Evolutionary conservation across 2,888 invertebrate species (phyloP), one percentile per base, ranked within the genome.

Genomic region (Labia minor): DNA sequence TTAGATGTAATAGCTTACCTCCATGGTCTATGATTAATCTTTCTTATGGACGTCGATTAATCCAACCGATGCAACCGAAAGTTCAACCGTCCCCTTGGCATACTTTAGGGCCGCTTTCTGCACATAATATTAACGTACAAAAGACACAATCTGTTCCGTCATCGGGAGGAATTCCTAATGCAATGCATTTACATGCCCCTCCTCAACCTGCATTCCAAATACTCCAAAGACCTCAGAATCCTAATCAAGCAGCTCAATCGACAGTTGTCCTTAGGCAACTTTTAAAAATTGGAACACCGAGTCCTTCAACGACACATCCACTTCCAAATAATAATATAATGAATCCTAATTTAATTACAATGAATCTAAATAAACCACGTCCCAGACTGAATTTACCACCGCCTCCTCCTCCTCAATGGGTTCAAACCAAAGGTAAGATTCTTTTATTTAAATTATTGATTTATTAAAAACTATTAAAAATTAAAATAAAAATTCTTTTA

Each of bases 1-100:
- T 3, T 49, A 49, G 49, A 49, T 49, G 49, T 14, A 49, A 85
- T 74, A 76, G 82, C 63, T 74, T 86, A 68, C 77, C 80, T 0
- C 70, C 76, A 3, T 77, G 78, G 6, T 80, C 84, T 19, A 78
- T 88, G 68, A 81, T 88, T 66, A 86, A 87, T 75, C 75, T 86
- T 14, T 81, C 82, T 1, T 78, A 85, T 72, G 86, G 86, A 0
- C 74, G 78, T 33, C 74, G 83, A 69, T 70, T 75, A 14, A 76
- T 78, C 65, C 73, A 75, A 37, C 63, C 1, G 2, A 4, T n/a
- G 2, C 49, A 11, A 49, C 3, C 63, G 69, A 65, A 68, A 67
- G 68, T 68, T 72, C 71, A 73, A 73, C 73, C 66, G 67, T 68
- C 66, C 62, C 72, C 67, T 67, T 70, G 68, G 70, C 69, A 68